Evolutionary conservation across 1,140 invertebrate species (phyloP).

Genomic region (Batillaria attramentaria): DNA sequence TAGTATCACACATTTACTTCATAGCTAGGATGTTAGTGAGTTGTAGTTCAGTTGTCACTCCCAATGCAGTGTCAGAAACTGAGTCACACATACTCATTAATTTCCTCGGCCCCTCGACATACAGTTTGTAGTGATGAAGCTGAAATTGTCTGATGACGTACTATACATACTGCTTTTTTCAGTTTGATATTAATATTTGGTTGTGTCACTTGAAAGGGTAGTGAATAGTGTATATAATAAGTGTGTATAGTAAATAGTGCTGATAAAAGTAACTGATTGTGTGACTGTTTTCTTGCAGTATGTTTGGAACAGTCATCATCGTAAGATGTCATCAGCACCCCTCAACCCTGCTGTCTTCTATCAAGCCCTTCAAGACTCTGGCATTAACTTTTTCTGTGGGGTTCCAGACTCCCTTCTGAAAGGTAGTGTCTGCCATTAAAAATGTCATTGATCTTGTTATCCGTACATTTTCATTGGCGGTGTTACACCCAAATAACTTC

Average conservation of each 20-base stretch:
- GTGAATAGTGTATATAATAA: too few species aligned
- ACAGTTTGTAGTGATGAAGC: too few species aligned
- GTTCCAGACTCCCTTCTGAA: conserved; percentile 74
- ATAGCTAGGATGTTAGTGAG: too few species aligned
- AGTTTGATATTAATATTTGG: neutral
- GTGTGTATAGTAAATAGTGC: too few species aligned
- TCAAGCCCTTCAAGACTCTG: conserved; percentile 64
- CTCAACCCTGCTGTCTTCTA: conserved; percentile 72
- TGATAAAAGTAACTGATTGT: neutral
- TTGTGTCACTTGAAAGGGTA: neutral
- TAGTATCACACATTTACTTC: too few species aligned
- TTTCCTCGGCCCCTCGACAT: too few species aligned
- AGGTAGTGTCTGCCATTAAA: conserved; percentile 57
- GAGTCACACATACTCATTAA: too few species aligned
- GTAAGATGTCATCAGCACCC: conserved; percentile 4
- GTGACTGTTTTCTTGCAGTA: conserved; percentile 39
- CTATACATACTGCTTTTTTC: neutral
- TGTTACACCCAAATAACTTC: too few species aligned
- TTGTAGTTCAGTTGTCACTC: too few species aligned
- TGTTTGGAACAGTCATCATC: neutral
- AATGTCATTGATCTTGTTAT: neutral
- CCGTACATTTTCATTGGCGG: neutral
- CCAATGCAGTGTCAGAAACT: too few species aligned
- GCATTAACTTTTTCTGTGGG: conserved; percentile 73
- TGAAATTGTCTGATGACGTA: neutral